Percentiles rank a stretch among this genome's conserved stretches.
phyloP scores from a whole-genome alignment of 2,113 vertebrate species.

The Caracal caracal region DNA sequence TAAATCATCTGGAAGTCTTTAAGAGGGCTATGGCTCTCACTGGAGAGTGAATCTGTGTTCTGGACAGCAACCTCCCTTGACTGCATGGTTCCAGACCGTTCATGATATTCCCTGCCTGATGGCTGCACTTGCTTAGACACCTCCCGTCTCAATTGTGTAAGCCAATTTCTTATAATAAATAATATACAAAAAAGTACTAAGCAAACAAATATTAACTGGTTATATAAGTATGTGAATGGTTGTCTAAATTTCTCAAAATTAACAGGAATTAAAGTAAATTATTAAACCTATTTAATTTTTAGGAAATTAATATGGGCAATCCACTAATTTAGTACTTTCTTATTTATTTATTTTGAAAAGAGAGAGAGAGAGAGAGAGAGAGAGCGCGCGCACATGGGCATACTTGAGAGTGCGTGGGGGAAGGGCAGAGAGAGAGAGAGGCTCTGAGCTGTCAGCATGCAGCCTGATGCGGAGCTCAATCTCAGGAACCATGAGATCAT shows the following conservation, averaged over 20 bases:
- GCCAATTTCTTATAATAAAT: not conserved
- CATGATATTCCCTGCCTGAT: fast-evolving
- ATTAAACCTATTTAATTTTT: not conserved
- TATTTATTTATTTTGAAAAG: not conserved
- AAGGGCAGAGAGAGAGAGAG: no score
- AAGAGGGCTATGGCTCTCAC: not conserved
- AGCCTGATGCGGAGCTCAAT: no score
- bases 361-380: no score
- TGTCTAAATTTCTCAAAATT: not conserved
- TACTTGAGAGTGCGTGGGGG: no score
- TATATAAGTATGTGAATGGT: not conserved
- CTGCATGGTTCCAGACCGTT: not conserved
- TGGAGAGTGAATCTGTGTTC: not conserved
- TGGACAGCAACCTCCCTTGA: fast-evolving
- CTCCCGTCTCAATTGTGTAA: not conserved
- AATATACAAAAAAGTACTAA: not conserved
- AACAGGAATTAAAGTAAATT: not conserved
- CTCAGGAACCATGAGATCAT: no score
- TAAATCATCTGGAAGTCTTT: not conserved
- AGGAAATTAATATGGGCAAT: not conserved
- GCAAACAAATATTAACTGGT: not conserved
- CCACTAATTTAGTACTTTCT: not conserved
- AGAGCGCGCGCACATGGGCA: no score
- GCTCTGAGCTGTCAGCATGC: no score
- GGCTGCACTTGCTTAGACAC: not conserved